phyloP scores from a whole-genome alignment of 2,113 vertebrate genomes.

The Cranoglanis bouderius region DNA sequence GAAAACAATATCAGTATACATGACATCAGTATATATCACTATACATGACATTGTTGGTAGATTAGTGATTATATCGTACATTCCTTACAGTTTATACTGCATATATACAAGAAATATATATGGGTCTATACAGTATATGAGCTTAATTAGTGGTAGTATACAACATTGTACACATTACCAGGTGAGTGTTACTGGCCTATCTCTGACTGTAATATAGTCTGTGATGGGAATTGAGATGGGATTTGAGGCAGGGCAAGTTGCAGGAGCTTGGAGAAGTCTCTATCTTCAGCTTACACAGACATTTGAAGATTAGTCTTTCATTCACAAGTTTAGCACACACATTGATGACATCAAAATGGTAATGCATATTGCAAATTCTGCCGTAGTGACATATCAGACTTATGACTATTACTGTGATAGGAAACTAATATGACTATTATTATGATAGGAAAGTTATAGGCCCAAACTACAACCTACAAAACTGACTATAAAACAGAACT shows the following conservation, averaged over 20 bases:
- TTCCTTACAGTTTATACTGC: background rate
- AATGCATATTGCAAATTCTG: no score
- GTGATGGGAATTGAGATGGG: constrained; percentile 62
- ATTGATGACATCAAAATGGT: no score
- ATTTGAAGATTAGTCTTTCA: constrained; percentile 33
- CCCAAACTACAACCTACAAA: background rate
- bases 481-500: background rate
- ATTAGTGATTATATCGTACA: background rate
- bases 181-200: background rate
- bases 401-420: no score
- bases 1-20: background rate
- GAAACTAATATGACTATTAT: no score
- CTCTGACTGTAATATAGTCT: constrained; percentile 29
- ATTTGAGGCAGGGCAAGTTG: background rate
- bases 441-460: no score
- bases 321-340: no score
- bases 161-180: background rate
- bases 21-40: background rate
- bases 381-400: no score
- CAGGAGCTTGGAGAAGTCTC: constrained; percentile 15
- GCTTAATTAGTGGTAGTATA: background rate
- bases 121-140: background rate
- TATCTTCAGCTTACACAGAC: background rate
- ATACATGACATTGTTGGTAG: background rate
- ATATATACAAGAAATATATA: background rate